These are phyloP conservation scores for Steromphala cineraria DNA, from an alignment of 2,888 invertebrate genomes.

Conservation along the genomic window DNA sequence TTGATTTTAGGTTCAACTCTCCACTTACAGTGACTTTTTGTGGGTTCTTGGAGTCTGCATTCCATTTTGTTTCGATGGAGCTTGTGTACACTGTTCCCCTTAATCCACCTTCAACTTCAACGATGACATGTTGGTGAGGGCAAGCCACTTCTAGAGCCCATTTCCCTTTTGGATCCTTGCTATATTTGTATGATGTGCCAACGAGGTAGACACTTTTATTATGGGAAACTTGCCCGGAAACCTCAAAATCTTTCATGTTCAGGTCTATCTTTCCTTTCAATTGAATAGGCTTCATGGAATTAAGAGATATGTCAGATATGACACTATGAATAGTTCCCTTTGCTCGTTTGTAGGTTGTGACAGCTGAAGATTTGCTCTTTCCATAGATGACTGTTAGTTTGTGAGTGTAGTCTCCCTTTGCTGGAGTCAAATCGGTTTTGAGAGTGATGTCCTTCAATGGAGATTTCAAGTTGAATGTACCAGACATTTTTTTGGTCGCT, in stretches of 20 bases:
- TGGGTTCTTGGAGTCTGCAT: neutral
- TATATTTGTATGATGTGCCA: constrained; percentile 9
- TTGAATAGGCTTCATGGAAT: neutral
- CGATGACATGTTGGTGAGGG: neutral
- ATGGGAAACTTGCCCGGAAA: neutral
- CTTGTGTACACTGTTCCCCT: neutral
- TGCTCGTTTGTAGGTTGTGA: neutral
- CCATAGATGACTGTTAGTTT: neutral
- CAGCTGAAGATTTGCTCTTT: neutral
- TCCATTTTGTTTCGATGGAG: neutral
- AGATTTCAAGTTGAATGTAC: neutral
- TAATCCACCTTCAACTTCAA: neutral
- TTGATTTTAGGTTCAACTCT: neutral
- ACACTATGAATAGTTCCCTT: neutral
- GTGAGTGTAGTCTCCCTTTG: neutral
- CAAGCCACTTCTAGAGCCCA: neutral
- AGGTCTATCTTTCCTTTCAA: neutral
- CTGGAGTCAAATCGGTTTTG: neutral
- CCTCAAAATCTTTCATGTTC: neutral
- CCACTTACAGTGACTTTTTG: neutral
- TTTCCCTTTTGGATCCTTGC: constrained; percentile 7
- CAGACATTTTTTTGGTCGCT: neutral
- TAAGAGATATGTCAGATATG: neutral
- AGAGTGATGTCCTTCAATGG: neutral
- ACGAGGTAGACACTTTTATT: neutral